Conservation (phyloP, 1,140 invertebrate species). For the Pomacea maculata region DNA sequence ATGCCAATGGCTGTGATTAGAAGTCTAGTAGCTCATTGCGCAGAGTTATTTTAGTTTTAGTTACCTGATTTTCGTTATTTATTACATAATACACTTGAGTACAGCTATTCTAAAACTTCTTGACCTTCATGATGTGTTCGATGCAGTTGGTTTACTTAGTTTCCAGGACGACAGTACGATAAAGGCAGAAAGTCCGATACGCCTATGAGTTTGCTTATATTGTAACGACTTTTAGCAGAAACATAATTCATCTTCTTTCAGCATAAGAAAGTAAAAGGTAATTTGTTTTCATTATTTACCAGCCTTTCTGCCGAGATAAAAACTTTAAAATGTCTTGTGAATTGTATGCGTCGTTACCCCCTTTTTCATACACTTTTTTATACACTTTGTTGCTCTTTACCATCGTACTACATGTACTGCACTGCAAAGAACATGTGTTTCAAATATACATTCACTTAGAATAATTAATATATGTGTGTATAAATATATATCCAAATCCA, state of each 20-base stretch:
- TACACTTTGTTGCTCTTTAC: too few relatives aligned
- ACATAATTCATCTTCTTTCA: background rate
- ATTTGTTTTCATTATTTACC: background rate
- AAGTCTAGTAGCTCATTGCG: background rate
- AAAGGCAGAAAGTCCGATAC: background rate
- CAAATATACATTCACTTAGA: too few relatives aligned
- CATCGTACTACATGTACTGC: too few relatives aligned
- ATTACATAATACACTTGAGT: background rate
- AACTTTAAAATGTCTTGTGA: background rate
- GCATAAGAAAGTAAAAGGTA: background rate
- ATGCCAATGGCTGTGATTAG: too few relatives aligned
- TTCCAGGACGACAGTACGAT: slow-evolving; percentile 36
- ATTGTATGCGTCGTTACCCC: background rate
- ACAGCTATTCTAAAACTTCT: background rate
- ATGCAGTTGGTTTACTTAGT: slow-evolving; percentile 35
- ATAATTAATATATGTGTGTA: too few relatives aligned
- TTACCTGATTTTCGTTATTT: background rate
- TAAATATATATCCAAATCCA: too few relatives aligned
- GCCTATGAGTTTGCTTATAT: background rate
- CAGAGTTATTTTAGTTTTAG: background rate
- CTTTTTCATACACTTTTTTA: too few relatives aligned
- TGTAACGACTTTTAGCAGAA: too few relatives aligned
- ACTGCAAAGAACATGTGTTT: too few relatives aligned
- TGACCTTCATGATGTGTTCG: too few relatives aligned
- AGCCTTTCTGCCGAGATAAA: background rate